Percentiles rank a stretch among this genome's conserved stretches.
Evolutionary conservation across 2,797 vertebrate genomes (phyloP).

Genomic region (Carcharodon carcharias): DNA sequence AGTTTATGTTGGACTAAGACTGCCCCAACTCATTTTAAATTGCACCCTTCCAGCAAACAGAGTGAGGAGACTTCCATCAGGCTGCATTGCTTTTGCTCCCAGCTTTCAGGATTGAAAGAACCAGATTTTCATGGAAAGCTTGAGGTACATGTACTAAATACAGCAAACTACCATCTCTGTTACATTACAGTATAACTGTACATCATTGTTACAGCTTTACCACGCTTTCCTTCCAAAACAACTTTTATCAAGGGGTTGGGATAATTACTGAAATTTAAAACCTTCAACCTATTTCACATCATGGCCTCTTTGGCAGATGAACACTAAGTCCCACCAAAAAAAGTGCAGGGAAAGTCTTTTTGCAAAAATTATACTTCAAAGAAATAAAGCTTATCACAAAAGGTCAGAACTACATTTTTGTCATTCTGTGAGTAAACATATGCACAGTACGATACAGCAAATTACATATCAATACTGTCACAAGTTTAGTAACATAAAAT

Average conservation of each 20-base stretch:
- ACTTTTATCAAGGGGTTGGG: neutral
- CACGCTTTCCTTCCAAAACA: neutral
- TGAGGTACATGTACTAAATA: neutral
- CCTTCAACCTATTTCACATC: neutral
- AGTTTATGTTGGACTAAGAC: neutral
- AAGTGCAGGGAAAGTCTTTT: neutral
- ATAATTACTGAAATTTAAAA: neutral
- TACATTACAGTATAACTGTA: neutral
- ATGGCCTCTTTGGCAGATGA: neutral
- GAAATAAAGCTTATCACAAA: neutral
- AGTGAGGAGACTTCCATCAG: neutral
- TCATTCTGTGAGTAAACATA: neutral
- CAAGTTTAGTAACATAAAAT: neutral
- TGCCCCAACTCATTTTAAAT: neutral
- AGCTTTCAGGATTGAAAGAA: neutral
- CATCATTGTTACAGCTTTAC: neutral
- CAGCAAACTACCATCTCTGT: neutral
- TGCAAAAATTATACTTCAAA: neutral
- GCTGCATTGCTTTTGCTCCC: neutral
- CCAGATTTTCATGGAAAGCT: neutral
- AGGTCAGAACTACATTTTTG: neutral
- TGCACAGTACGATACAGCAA: neutral
- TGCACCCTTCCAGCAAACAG: neutral
- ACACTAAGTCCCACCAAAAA: neutral
- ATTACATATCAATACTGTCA: neutral